phyloP scores from a whole-genome alignment of 2,888 invertebrate genomes.

The Vannuccia rotundouncinata region DNA sequence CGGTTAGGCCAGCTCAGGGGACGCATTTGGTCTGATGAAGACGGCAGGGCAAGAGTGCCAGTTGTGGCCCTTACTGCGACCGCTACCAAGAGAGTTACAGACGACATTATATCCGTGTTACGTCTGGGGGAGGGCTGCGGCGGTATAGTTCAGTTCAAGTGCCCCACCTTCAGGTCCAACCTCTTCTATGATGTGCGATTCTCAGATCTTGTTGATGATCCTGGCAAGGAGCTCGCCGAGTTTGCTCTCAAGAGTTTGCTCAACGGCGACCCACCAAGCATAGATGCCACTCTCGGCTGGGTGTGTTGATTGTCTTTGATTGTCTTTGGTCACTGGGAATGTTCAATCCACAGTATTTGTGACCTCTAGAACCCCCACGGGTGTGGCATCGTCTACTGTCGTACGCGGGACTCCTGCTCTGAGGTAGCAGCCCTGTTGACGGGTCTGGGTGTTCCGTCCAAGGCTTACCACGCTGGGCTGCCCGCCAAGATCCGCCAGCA shows the following conservation, averaged over 20 bases:
- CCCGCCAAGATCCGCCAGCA: slow-evolving; percentile 67
- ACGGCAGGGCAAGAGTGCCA: slow-evolving; percentile 61
- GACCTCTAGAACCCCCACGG: background rate
- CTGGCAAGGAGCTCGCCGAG: slow-evolving; percentile 67
- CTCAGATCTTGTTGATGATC: slow-evolving; percentile 72
- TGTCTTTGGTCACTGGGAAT: too few relatives aligned
- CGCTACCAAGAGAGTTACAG: slow-evolving; percentile 61
- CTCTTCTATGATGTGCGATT: slow-evolving; percentile 87
- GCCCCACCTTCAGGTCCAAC: slow-evolving; percentile 72
- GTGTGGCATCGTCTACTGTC: slow-evolving; percentile 84
- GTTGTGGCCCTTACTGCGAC: slow-evolving; percentile 93
- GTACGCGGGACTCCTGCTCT: slow-evolving; percentile 83
- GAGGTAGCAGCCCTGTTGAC: slow-evolving; percentile 71
- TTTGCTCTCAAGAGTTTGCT: slow-evolving; percentile 44
- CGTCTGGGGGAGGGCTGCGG: background rate
- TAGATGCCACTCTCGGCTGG: too few relatives aligned
- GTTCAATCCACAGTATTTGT: too few relatives aligned
- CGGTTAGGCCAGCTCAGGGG: slow-evolving; percentile 69
- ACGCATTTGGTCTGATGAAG: too few relatives aligned
- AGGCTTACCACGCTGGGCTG: slow-evolving; percentile 77
- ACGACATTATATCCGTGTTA: slow-evolving; percentile 36
- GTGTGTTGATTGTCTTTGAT: too few relatives aligned
- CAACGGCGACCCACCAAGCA: background rate
- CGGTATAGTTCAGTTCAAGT: background rate
- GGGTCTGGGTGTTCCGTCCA: slow-evolving; percentile 63